Evolutionary conservation across 1,140 invertebrate species (phyloP), one percentile per base, ranked within the genome.

Genomic region (Zaprionus davidi): DNA sequence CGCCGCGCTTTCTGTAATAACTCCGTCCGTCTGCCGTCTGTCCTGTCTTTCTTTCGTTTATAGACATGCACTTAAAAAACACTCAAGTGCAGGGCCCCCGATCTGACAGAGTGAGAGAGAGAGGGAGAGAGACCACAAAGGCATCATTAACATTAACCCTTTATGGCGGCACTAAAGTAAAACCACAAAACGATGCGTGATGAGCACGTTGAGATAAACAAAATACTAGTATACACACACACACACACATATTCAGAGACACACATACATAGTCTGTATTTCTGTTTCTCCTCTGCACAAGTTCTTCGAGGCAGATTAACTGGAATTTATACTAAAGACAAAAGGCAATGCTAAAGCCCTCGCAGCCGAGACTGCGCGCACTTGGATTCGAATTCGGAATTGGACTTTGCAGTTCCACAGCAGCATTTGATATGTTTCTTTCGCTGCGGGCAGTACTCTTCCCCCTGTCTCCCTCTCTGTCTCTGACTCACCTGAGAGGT

Each of bases 141-240:
- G 83, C 83, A 83, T 80, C 83, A 87, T 87, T 82, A 86, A 81
- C 82, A 86, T 86, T 87, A 87, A 87, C 84, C 84, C 83, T 87
- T 87, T 87, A 87, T 88, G 83, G 83, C 77, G 77, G 83, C 84
- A 88, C 77, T 87, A 87, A 87, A 87, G 80, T 78, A 78, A 88
- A 78, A 71, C 84, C 83, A 87, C 83, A 87, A 88, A 88, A 90
- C 81, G 78, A 79, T 82, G 84, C 84, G 75, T 84, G 84, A 84
- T 88, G 84, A 90, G 84, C 85, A 90, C 84, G 84, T 88, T 88
- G 72, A 90, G 84, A 88, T 88, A 88, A 88, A 88, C 85, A 88
- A 87, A 82, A 82, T 75, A 86, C 59, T 76, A 78, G 31, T 41
- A 56, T 56, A 57, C 51, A 66, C 12, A 36, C 24, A 28, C 28